Conservation (phyloP, 2,888 invertebrate genomes). For the Heliconius ethilla region DNA sequence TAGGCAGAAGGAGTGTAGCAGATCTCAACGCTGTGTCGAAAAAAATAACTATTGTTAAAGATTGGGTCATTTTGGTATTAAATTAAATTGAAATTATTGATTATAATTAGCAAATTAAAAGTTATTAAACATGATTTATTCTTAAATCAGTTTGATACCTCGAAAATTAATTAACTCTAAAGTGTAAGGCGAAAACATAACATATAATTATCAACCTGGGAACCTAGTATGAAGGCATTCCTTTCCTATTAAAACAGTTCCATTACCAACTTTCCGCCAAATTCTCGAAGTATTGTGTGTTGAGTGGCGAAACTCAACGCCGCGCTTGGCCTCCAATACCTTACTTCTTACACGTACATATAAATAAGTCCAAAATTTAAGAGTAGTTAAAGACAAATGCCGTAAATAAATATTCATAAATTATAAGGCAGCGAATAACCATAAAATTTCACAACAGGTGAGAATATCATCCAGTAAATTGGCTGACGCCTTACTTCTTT, state of each 20-base stretch:
- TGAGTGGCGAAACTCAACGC: not conserved
- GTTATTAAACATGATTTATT: too few relatives aligned
- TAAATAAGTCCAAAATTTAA: not conserved
- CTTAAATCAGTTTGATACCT: too few relatives aligned
- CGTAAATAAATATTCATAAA: slow-evolving; percentile 14
- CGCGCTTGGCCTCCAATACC: not conserved
- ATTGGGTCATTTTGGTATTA: too few relatives aligned
- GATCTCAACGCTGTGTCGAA: not conserved
- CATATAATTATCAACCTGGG: too few relatives aligned
- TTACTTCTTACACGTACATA: not conserved
- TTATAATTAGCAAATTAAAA: too few relatives aligned
- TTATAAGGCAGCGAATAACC: slow-evolving; percentile 28
- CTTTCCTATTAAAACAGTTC: too few relatives aligned
- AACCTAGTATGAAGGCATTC: too few relatives aligned
- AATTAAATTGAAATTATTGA: too few relatives aligned
- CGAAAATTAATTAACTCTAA: too few relatives aligned
- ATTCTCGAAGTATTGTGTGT: not conserved
- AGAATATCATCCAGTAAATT: slow-evolving; percentile 46
- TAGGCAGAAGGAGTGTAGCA: not conserved
- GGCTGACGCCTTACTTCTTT: slow-evolving; percentile 40
- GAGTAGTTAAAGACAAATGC: not conserved
- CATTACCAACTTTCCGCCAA: too few relatives aligned
- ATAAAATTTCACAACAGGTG: slow-evolving; percentile 61
- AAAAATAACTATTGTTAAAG: too few relatives aligned
- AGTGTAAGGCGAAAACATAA: too few relatives aligned